Evolutionary conservation across 2,797 vertebrate species (phyloP).

Genomic region (Bradypus variegatus): DNA sequence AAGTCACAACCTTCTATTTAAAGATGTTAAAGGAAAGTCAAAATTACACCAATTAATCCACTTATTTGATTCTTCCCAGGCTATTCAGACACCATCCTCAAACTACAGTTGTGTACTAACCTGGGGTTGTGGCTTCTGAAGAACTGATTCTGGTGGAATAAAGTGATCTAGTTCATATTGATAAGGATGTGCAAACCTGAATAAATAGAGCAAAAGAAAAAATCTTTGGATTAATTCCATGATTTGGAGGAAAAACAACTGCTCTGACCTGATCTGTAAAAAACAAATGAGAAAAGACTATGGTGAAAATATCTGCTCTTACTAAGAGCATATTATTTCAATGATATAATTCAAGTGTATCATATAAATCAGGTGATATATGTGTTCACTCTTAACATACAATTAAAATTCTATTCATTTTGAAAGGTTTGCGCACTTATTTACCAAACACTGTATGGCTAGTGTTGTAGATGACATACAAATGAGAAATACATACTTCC

Average conservation of each 20-base stretch:
- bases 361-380: not conserved
- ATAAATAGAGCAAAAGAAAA: slow-evolving; percentile 7
- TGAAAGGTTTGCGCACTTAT: not conserved
- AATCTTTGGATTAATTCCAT: not conserved
- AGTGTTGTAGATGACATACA: not conserved
- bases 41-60: too few species aligned
- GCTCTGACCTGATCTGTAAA: not conserved
- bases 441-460: not conserved
- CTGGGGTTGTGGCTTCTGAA: slow-evolving; percentile 84
- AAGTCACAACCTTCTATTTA: not conserved
- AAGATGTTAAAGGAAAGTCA: not conserved
- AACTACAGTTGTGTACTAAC: slow-evolving; percentile 62
- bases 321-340: not conserved
- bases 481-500: not conserved
- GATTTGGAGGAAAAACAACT: not conserved
- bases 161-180: slow-evolving; percentile 91
- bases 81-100: not conserved
- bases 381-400: not conserved
- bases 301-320: not conserved
- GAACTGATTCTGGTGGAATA: slow-evolving; percentile 75
- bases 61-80: not conserved
- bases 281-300: not conserved
- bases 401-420: not conserved
- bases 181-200: slow-evolving; percentile 95
- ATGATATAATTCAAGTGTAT: not conserved